Evolutionary conservation across 1,140 invertebrate species (phyloP).

Genomic region (Drosophila repletoides): DNA sequence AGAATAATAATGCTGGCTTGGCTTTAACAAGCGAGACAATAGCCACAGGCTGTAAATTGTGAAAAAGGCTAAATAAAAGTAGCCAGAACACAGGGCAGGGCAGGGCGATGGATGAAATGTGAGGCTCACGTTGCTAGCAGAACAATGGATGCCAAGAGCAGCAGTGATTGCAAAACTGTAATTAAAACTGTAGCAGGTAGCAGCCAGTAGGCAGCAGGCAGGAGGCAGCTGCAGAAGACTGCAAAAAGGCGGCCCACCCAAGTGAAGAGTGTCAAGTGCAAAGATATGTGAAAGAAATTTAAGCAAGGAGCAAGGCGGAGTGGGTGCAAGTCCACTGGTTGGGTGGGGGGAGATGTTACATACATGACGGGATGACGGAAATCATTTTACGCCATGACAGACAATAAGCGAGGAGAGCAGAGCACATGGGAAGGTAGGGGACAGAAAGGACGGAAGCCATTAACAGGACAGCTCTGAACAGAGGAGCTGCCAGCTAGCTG

Average conservation of each 20-base stretch:
- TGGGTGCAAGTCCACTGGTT: not conserved
- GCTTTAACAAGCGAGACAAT: constrained; percentile 73
- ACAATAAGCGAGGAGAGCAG: constrained; percentile 72
- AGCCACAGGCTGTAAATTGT: constrained; percentile 67
- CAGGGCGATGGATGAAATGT: constrained; percentile 18
- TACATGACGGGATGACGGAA: constrained; percentile 47
- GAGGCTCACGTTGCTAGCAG: constrained; percentile 39
- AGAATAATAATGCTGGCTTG: constrained; percentile 47
- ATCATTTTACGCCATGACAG: constrained; percentile 78
- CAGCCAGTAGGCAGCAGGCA: constrained; percentile 39
- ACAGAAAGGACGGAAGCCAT: constrained; percentile 53
- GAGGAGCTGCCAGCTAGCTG: constrained; percentile 15
- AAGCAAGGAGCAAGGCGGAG: constrained; percentile 15
- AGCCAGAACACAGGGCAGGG: constrained; percentile 21
- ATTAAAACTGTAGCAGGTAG: constrained; percentile 60
- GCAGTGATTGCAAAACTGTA: constrained; percentile 54
- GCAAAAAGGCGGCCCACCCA: constrained; percentile 44
- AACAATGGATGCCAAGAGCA: constrained; percentile 55
- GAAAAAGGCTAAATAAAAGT: constrained; percentile 46
- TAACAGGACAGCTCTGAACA: constrained; percentile 38
- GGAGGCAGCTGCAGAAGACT: no score
- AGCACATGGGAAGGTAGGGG: constrained; percentile 20
- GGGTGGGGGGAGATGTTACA: not conserved
- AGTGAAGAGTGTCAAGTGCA: constrained; percentile 71
- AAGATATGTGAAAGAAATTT: constrained; percentile 62